A percentile compares a stretch with the other conserved stretches of the same genome.
Evolutionary conservation across 2,113 vertebrate genomes (phyloP).

Genomic region (Mobula birostris): DNA sequence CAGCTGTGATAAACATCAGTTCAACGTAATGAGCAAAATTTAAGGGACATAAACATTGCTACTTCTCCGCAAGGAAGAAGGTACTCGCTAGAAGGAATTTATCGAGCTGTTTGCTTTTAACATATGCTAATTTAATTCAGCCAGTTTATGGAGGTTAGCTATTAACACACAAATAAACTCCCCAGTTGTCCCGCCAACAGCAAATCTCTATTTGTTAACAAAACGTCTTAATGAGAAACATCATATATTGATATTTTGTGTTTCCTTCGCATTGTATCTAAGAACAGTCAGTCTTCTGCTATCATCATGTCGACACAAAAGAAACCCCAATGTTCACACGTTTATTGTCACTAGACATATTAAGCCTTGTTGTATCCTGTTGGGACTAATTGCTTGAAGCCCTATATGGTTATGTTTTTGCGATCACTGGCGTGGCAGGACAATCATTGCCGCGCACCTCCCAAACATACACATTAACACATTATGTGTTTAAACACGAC

Average conservation of each 20-base stretch:
- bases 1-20: not conserved
- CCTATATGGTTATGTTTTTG: not conserved
- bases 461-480: constrained; percentile 28
- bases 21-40: not conserved
- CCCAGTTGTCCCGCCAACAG: constrained; percentile 27
- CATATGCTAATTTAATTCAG: constrained; percentile 17
- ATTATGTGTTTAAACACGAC: constrained; percentile 9
- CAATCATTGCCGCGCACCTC: not conserved
- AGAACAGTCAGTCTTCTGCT: not conserved
- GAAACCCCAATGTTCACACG: not conserved
- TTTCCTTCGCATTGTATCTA: not conserved
- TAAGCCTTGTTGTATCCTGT: not conserved
- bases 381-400: not conserved
- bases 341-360: not conserved
- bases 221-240: constrained; percentile 21
- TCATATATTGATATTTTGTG: constrained; percentile 18
- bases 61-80: not conserved
- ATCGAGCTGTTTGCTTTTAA: not conserved
- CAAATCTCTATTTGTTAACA: constrained; percentile 17
- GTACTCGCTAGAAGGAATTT: not conserved
- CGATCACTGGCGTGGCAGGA: not conserved
- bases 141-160: constrained; percentile 2
- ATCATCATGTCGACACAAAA: not conserved
- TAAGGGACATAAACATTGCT: not conserved
- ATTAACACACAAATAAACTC: constrained; percentile 36